Base-by-base conservation (phyloP, 2,797 vertebrate genomes). In the Balearica regulorum region DNA sequence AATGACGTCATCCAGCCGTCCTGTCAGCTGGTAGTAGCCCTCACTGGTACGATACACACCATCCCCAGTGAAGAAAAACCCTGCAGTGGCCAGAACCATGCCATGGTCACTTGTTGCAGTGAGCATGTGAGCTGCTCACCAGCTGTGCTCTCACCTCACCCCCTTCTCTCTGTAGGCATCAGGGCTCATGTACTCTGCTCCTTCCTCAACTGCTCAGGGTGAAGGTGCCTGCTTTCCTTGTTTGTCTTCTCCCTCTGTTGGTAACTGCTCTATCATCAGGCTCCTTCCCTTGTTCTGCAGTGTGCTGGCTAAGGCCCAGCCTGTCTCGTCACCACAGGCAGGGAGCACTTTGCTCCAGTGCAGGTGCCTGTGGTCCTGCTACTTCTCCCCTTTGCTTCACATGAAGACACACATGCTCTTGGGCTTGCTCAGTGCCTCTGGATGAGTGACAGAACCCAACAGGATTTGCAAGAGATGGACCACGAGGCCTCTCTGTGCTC, bases 21-120 rank as follows among this genome's bases (percentile, higher is more conserved):
- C 97, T 64, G 94, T 97, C 71, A 98, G 85, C 83, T 97, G 97
- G 57, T 98, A 97, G 81, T 98, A 97, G 53, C 97, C 97, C 70
- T 97, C 87, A 11, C 57, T 93, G 65, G 96, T 96, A 69, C 94
- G 77, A 81, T 96, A 93, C 0, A 5, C 96, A 6, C 97, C 97
- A 71, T 97, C 97, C 16, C 97, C 97, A 1, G 97, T 98, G 94
- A 97, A 98, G 85, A 95, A 98, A 22, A 96, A 92, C 46, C 97
- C 97, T 98, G 96, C 65, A 77, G 73, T 15, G 35, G 57, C 48
- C 87, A 94, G 81, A 96, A 68, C 33, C 18, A 0, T 37, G 51
- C 35, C 62, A 24, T 5, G 13, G 69, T 93, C 57, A 83, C 25
- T 77, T 64, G 65, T 18, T 78, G 51, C 29, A 73, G 24, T 39